phyloP scores from a whole-genome alignment of 2,888 invertebrate species.

The Brachyptera putata region DNA sequence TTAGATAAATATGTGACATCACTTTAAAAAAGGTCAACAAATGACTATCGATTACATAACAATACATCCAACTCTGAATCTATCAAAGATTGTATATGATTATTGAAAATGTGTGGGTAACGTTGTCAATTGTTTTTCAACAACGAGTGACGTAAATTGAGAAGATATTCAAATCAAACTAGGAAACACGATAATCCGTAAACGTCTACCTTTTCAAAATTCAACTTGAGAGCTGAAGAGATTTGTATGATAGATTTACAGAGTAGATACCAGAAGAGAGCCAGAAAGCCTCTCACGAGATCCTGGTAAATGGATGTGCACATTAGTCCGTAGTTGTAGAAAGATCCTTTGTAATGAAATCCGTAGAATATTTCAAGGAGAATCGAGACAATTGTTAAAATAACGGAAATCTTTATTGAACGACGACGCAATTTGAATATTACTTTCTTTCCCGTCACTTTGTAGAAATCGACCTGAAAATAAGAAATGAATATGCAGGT shows the following conservation, averaged over 20 bases:
- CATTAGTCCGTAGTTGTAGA: neutral
- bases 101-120: neutral
- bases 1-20: too few relatives aligned
- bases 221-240: conserved; percentile 47
- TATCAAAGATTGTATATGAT: neutral
- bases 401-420: neutral
- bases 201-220: neutral
- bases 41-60: too few relatives aligned
- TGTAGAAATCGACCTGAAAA: neutral
- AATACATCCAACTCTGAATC: neutral
- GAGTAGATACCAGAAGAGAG: conserved; percentile 67
- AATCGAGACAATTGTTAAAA: too few relatives aligned
- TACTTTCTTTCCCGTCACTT: neutral
- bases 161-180: neutral
- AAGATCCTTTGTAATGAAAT: neutral
- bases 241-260: conserved; percentile 62
- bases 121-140: neutral
- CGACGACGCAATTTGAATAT: neutral
- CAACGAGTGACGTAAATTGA: conserved; percentile 51
- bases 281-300: conserved; percentile 42
- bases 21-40: too few relatives aligned
- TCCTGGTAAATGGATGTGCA: conserved; percentile 7
- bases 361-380: neutral
- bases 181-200: neutral
- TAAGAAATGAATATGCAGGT: too few relatives aligned